A percentile compares a stretch with the other conserved stretches of the same genome.
Evolutionary conservation across 1,140 invertebrate species (phyloP).

Genomic region (Chironomus tepperi): DNA sequence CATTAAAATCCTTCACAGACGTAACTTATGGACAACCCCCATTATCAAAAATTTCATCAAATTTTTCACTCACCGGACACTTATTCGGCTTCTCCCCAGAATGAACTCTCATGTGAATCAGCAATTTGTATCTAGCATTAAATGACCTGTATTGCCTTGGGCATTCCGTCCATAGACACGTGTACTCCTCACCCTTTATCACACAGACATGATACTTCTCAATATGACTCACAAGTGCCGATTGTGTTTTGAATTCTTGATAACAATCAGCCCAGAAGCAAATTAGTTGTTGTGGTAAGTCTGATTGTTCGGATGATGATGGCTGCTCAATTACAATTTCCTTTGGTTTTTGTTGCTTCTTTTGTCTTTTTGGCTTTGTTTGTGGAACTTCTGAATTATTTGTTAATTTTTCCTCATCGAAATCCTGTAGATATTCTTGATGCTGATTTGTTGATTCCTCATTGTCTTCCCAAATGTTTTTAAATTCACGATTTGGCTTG

Average conservation of each 20-base stretch:
- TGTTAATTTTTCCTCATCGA: background rate
- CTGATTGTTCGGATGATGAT: constrained; percentile 20
- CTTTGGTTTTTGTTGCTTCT: background rate
- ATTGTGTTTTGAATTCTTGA: constrained; percentile 65
- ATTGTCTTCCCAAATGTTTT: background rate
- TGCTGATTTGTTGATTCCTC: background rate
- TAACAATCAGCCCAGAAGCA: constrained; percentile 85
- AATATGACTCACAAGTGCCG: constrained; percentile 78
- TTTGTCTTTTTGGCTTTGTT: background rate
- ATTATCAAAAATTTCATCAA: background rate
- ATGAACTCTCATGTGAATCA: constrained; percentile 95
- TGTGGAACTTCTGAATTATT: background rate
- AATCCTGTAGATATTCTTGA: background rate
- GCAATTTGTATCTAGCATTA: constrained; percentile 91
- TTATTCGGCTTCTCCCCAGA: constrained; percentile 94
- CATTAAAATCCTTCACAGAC: too few species aligned
- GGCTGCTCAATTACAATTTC: background rate
- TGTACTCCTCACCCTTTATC: constrained; percentile 77
- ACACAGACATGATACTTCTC: constrained; percentile 85
- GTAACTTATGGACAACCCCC: too few species aligned
- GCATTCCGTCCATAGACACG: constrained; percentile 86
- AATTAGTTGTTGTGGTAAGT: constrained; percentile 16
- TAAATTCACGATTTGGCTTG: constrained; percentile 24
- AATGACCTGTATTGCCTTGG: constrained; percentile 76
- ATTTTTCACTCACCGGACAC: constrained; percentile 77